Evolutionary conservation across 1,140 invertebrate genomes (phyloP).

Genomic region (Zophobas morio): DNA sequence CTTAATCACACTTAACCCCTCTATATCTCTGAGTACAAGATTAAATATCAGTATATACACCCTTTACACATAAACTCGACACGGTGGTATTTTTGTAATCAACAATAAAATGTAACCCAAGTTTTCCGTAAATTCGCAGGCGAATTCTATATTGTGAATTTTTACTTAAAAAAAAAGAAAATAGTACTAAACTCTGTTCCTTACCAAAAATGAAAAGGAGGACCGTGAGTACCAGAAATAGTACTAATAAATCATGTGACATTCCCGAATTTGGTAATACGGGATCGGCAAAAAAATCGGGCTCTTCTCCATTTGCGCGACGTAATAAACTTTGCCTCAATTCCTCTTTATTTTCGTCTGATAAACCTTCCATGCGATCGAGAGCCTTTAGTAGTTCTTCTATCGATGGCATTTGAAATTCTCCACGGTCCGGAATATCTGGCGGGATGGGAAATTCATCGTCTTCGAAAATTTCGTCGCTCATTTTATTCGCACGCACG

Average conservation of each 20-base stretch:
- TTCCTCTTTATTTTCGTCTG: conserved; percentile 49
- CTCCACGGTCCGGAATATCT: conserved; percentile 28
- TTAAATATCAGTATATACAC: too few relatives aligned
- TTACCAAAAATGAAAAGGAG: conserved; percentile 23
- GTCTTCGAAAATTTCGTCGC: background rate
- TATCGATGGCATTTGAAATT: conserved; percentile 42
- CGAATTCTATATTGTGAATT: too few relatives aligned
- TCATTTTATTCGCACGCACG: conserved; percentile 34
- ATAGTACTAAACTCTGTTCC: background rate
- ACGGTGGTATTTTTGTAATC: too few relatives aligned
- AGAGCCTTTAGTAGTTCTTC: conserved; percentile 38
- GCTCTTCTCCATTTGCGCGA: conserved; percentile 22
- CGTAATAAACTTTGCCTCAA: conserved; percentile 39
- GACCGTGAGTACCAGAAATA: conserved; percentile 2
- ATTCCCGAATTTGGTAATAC: background rate
- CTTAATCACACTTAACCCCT: too few relatives aligned
- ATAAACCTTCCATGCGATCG: conserved; percentile 35
- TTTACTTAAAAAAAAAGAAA: too few relatives aligned
- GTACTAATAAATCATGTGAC: background rate
- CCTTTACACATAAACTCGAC: too few relatives aligned
- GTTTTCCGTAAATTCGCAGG: too few relatives aligned
- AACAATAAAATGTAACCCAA: too few relatives aligned
- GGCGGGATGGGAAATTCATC: background rate
- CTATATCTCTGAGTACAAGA: too few relatives aligned
- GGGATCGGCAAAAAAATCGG: background rate